Base-by-base conservation (phyloP, 2,797 vertebrate species). In the Mus spretus region DNA sequence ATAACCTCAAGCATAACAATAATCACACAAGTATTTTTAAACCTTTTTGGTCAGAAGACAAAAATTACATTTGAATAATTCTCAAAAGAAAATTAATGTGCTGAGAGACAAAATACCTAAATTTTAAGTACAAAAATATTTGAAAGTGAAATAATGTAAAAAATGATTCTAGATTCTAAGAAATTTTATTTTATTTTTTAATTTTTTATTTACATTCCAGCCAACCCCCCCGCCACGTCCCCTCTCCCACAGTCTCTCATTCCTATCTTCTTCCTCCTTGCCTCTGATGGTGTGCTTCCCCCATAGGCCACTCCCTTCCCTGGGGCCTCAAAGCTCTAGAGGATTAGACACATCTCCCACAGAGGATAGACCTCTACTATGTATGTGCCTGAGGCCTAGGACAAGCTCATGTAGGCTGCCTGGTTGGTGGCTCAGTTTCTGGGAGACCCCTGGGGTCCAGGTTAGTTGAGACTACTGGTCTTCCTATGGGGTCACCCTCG, bases 1-100 rank as follows among this genome's bases (percentile, higher is more conserved):
- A 77, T 10, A 85, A 44, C 26, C 85, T 80, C 59, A 95, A 86
- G 79, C 74, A 59, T 65, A 89, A 67, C 13, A 94, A n/a, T 20
- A 85, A 82, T 83, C 24, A 92, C 67, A 72, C 83, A 47, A 81
- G 14, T 74, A 67, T 28, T 87, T 81, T 85, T 81, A 85, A 89
- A 61, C 31, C 50, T 89, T 8, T 8, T 2, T 28, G 85, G 14
- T 87, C 89, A 50, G 85, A 92, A 90, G 53, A 67, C 6, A 91
- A 92, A 90, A 80, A 53, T 37, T 61, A 0, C 9, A 57, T 91
- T 88, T 85, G 11, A 84, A 53, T 93, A 67, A 72, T 91, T 93
- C 31, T 72, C 4, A 63, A 63, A 72, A 34, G 44, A 47, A 59
- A 91, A 22, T 1, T 72, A 78, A 47, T 77, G 20, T 67, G 3